Evolutionary conservation across 2,797 vertebrate species (phyloP), one percentile per base, ranked within the genome.

Genomic region (Aselliscus stoliczkanus): DNA sequence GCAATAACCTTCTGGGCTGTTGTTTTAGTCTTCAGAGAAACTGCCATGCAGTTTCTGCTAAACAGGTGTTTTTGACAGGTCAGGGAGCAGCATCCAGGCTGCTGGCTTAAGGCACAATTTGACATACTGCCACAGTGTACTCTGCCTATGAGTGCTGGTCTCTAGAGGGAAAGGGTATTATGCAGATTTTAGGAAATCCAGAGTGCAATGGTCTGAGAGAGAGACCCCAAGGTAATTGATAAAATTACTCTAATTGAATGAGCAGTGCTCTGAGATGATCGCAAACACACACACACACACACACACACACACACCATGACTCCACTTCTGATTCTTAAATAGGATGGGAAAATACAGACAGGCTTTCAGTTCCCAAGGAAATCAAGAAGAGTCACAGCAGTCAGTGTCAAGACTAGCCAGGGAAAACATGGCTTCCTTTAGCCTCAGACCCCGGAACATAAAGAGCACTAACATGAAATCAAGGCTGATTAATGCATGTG

Each of bases 111-210:
- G 60, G 83, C 62, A 87, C 47, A 92, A 42, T 83, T 87, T 93
- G 82, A 80, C 31, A 42, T 4, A n/a, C 23, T 77, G 83, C 62
- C 12, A 7, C 12, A 13, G 31, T 20, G 2, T 10, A 15, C 79
- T 70, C 27, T 25, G 44, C 29, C 27, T 25, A 18, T 47, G 79
- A 94, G 60, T 54, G 31, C 20, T 62, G 23, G 37, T 92, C 70
- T 75, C 64, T 21, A 27, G 67, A 80, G 39, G 72, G 88, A 80
- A 92, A 96, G 34, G 80, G 83, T 96, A 76, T 97, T 97, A 95
- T 83, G 84, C 65, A 85, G 97, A 93, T 96, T 97, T 98, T 95
- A 97, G 96, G 52, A 90, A 95, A 97, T 97, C 93, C 97, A 93
- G 79, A 56, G 9, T 95, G 92, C 89, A 97, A 84, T 96, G 94